Evolutionary conservation across 2,797 vertebrate species (phyloP).

Genomic region (Chaetophractus vellerosus): DNA sequence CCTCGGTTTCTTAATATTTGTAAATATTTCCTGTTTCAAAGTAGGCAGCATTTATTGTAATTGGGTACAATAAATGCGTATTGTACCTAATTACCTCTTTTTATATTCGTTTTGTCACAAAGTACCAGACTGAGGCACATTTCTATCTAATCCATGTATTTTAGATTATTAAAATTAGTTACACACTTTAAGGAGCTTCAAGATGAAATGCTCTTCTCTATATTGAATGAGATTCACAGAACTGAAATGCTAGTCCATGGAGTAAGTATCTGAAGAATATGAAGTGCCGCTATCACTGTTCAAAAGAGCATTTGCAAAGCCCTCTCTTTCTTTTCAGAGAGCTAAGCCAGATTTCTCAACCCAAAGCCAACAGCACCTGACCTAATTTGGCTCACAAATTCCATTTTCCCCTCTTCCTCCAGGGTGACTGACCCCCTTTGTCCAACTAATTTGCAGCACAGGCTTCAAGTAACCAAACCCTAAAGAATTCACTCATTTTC

Average conservation of each 20-base stretch:
- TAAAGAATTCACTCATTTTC: not conserved
- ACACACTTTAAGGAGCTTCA: not conserved
- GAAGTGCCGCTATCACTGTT: not conserved
- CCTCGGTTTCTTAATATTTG: not conserved
- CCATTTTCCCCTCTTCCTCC: not conserved
- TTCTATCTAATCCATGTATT: not conserved
- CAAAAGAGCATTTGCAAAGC: not conserved
- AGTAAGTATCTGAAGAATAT: not conserved
- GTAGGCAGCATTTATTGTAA: not conserved
- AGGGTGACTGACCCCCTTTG: not conserved
- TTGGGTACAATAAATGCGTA: too few species aligned
- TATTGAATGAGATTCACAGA: not conserved
- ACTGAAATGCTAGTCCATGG: not conserved
- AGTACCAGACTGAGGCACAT: not conserved
- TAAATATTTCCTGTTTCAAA: not conserved
- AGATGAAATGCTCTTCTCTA: not conserved
- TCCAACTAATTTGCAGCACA: not conserved
- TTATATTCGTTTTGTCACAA: slow-evolving; percentile 34
- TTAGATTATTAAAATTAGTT: not conserved
- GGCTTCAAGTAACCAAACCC: not conserved
- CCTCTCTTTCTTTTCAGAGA: not conserved
- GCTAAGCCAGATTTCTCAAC: not conserved
- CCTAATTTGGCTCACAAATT: not conserved
- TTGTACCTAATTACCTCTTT: not conserved
- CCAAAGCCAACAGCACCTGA: not conserved